Base-by-base conservation (phyloP, 2,888 invertebrate species). In the Celastrina argiolus region DNA sequence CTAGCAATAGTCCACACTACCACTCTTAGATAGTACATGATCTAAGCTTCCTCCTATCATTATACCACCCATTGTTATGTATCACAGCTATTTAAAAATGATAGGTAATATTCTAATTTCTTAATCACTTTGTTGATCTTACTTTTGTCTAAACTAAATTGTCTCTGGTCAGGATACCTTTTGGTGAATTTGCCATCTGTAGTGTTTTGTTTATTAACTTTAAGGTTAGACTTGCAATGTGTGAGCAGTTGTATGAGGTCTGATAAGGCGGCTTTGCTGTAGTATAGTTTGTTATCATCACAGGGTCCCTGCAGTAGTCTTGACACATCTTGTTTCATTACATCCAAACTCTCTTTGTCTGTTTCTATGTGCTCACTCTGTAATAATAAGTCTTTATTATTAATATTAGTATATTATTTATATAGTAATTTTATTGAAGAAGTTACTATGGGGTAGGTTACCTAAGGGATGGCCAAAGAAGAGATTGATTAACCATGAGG, bases 31-130 rank as follows among this genome's bases (percentile, higher is more conserved):
- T 42, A 16, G n/a, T 42, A n/a, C 42, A 42, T 42, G 14, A 6
- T 16, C 0, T 42, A 10, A 42, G 7, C 6, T n/a, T 7, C n/a
- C n/a, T n/a, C 41, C 41, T 41, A 36, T 36, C n/a, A 14, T 42
- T n/a, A 6, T 42, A 42, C 16, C n/a, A 7, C 18, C 16, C 16
- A 18, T 18, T 18, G 2, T 41, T 12, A 45, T 16, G 41, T 79
- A 72, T 81, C 77, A 77, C 77, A 82, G 74, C 80, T 82, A 68
- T 93, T 93, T 39, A 93, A 81, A 90, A 91, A 96, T 0, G 95
- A 94, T 69, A 96, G 82, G 82, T 94, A 94, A 84, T 94, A 96
- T 77, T 95, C 94, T 1, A 96, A 76, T 86, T 96, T 96, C 76
- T 94, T 95, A 0, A 93, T 77, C 71, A 92, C 84, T 67, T 91